phyloP scores from a whole-genome alignment of 2,888 invertebrate species.

The Cordilura impudica region DNA sequence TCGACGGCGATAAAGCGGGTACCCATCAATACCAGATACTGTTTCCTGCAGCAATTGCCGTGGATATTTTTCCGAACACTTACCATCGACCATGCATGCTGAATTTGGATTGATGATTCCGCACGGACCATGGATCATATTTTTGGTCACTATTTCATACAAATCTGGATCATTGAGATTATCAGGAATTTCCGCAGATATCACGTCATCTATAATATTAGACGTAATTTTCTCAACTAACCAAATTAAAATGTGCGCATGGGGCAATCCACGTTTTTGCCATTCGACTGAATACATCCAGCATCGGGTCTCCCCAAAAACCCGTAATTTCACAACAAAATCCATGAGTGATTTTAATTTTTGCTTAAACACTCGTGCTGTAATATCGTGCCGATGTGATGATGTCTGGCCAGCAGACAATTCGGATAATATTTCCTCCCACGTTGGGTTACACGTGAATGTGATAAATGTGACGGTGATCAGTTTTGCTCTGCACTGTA shows the following conservation, averaged over 20 bases:
- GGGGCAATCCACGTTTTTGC: no score
- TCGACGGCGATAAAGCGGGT: slow-evolving; percentile 55
- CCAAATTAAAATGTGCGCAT: no score
- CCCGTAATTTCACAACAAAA: slow-evolving; percentile 30
- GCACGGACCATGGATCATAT: slow-evolving; percentile 63
- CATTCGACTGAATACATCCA: no score
- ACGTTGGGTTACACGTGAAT: slow-evolving; percentile 19
- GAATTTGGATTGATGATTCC: slow-evolving; percentile 55
- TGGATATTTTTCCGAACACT: slow-evolving; percentile 63
- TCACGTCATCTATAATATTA: slow-evolving; percentile 64
- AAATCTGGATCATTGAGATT: slow-evolving; percentile 52
- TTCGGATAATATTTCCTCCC: slow-evolving; percentile 18
- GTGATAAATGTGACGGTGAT: no score
- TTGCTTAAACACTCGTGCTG: no score
- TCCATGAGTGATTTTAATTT: slow-evolving; percentile 29
- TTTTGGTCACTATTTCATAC: slow-evolving; percentile 56
- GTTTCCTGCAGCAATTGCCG: no score
- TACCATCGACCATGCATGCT: slow-evolving; percentile 63
- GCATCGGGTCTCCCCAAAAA: slow-evolving; percentile 63
- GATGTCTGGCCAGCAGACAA: slow-evolving; percentile 28
- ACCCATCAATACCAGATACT: slow-evolving; percentile 47
- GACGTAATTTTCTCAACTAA: slow-evolving; percentile 68
- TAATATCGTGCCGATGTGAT: slow-evolving; percentile 28
- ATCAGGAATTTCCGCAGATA: slow-evolving; percentile 66
- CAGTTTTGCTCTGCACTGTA: no score